phyloP scores from a whole-genome alignment of 2,888 invertebrate genomes.

The Craniophora ligustri region DNA sequence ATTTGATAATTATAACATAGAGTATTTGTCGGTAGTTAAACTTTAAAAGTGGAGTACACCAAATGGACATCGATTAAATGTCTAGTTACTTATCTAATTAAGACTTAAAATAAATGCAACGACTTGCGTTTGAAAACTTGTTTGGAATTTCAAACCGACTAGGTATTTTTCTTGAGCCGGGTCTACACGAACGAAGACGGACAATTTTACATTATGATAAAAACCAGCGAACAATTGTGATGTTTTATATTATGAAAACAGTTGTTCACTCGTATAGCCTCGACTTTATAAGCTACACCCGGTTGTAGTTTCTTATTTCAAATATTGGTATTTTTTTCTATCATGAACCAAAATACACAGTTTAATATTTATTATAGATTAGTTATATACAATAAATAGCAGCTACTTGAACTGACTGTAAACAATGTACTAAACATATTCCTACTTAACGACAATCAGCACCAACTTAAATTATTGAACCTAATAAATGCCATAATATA shows the following conservation, averaged over 20 bases:
- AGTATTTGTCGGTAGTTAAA: background rate
- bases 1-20: background rate
- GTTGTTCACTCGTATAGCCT: background rate
- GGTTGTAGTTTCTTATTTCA: conserved; percentile 3
- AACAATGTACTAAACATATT: conserved; percentile 8
- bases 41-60: background rate
- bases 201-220: too few relatives aligned
- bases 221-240: too few relatives aligned
- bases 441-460: conserved; percentile 7
- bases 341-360: background rate
- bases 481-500: conserved; percentile 21
- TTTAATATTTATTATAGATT: background rate
- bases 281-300: background rate
- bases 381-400: conserved; percentile 39
- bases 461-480: conserved; percentile 14
- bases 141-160: conserved; percentile 13
- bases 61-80: background rate
- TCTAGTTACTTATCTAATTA: background rate
- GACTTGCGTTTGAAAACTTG: conserved; percentile 7
- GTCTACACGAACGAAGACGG: conserved; percentile 1
- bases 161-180: background rate
- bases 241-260: too few relatives aligned
- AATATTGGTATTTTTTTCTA: too few relatives aligned
- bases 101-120: background rate
- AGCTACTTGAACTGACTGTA: conserved; percentile 20